Evolutionary conservation across 1,140 invertebrate species (phyloP), one percentile per base, ranked within the genome.

Genomic region (Hylaeus anthracinus): DNA sequence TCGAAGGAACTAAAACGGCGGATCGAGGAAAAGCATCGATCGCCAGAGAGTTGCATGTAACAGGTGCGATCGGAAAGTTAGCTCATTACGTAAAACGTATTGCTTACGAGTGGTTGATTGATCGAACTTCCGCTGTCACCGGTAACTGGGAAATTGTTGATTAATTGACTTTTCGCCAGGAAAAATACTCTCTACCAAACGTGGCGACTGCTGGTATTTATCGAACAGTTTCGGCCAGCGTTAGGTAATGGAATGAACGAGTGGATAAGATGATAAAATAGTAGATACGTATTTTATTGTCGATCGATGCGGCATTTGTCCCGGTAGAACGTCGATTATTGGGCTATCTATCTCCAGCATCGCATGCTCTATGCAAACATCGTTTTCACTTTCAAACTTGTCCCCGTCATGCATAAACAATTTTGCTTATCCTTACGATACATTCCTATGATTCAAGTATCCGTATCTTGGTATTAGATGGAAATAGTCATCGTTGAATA

Each of bases 51-150:
- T 67, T 3, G n/a, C 15, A 48, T 51, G 43, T 3, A 67, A 51
- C 14, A 8, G 43, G n/a, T 26, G 41, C 65, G 65, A 66, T 66
- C 65, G n/a, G 45, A 67, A 67, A 53, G 45, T 67, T 51, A 10
- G 43, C 43, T 43, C 5, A 45, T 67, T 67, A 14, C 65, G 65
- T 67, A 67, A 67, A 67, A 37, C 61, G 2, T 64, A 43, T 64
- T 41, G 4, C 65, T 37, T 2, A 9, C 9, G 51, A 51, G 51
- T 51, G 3, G n/a, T n/a, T 66, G 65, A 51, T 51, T 4, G 10
- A 37, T 45, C 14, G 45, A 3, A 67, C 65, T 67, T 67, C 65
- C 65, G 65, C 45, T 45, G n/a, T 48, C 65, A 37, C 6, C n/a
- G 3, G 6, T 51, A 10, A 51, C n/a, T 9, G n/a, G 65, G 65